Percentiles rank a stretch among this genome's conserved stretches.
Conservation (phyloP, 2,888 invertebrate genomes). For the Venusia cambrica region DNA sequence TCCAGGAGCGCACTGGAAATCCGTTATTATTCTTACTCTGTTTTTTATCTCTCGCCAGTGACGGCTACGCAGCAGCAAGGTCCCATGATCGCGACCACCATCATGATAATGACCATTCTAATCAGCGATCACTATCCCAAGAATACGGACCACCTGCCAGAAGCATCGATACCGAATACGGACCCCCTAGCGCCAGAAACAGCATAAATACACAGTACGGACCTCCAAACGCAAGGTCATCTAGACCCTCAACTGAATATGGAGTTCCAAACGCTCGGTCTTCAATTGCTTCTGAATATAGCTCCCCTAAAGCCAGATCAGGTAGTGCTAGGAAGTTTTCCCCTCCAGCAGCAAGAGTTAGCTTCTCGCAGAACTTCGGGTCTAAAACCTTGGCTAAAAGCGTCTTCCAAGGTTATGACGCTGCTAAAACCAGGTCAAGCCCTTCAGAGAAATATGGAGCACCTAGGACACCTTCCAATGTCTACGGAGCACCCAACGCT, state of each 20-base stretch:
- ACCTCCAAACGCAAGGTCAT: conserved; percentile 10
- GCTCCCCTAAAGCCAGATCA: conserved; percentile 2
- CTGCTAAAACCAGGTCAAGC: conserved; percentile 19
- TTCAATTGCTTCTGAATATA: conserved; percentile 5
- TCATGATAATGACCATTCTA: conserved; percentile 16
- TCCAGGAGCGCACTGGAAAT: too few species aligned
- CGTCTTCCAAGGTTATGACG: conserved; percentile 18
- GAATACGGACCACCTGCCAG: conserved; percentile 21
- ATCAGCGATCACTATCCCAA: conserved; percentile 21
- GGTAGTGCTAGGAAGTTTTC: conserved; percentile 19
- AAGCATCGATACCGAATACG: too few species aligned
- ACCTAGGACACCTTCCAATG: conserved; percentile 30
- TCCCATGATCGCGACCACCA: conserved; percentile 12
- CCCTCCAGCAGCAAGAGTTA: conserved; percentile 18
- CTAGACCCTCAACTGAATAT: conserved; percentile 11
- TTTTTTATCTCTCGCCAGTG: conserved; percentile 17
- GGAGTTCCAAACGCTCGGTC: conserved; percentile 7
- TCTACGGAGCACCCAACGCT: conserved; percentile 39
- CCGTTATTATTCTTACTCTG: too few species aligned
- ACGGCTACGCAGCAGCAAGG: conserved; percentile 22
- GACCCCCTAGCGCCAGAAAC: too few species aligned
- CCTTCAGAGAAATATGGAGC: conserved; percentile 2
- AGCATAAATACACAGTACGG: conserved; percentile 11
- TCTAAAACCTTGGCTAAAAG: conserved; percentile 21
- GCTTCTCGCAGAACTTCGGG: conserved; percentile 29